phyloP scores from a whole-genome alignment of 2,113 vertebrate species.

The Fukomys damarensis region DNA sequence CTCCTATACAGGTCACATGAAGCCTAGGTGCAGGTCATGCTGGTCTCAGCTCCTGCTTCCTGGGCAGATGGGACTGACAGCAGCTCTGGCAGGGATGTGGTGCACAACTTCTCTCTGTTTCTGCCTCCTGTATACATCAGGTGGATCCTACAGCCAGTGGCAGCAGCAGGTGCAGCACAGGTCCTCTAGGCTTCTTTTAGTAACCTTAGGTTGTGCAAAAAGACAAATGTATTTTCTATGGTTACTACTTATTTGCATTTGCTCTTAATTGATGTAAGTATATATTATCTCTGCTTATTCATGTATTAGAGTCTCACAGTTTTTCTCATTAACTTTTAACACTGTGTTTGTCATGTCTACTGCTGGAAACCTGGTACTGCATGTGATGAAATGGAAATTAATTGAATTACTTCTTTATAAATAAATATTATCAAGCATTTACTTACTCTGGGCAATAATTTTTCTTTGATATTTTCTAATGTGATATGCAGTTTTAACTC shows the following conservation, averaged over 20 bases:
- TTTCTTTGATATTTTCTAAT: slow-evolving; percentile 46
- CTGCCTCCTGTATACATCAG: background rate
- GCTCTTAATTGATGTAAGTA: background rate
- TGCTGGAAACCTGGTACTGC: background rate
- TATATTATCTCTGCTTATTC: background rate
- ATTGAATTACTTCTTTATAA: slow-evolving; percentile 21
- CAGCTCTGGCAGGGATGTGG: too few relatives aligned
- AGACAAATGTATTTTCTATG: background rate
- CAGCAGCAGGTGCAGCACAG: too few relatives aligned
- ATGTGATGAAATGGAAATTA: background rate
- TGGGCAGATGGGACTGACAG: too few relatives aligned
- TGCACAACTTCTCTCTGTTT: too few relatives aligned
- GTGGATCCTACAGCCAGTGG: background rate
- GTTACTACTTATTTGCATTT: background rate
- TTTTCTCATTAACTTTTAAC: slow-evolving; percentile 39
- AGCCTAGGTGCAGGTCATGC: too few relatives aligned
- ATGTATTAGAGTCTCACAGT: background rate
- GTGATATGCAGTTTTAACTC: background rate
- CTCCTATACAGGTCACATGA: background rate
- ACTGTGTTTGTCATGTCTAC: background rate
- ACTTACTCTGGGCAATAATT: slow-evolving; percentile 16
- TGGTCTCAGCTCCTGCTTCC: too few relatives aligned
- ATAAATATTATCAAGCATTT: background rate
- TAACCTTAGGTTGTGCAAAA: background rate
- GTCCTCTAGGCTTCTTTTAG: background rate